Conservation (phyloP, 2,888 invertebrate genomes). For the Eulithis testata region DNA sequence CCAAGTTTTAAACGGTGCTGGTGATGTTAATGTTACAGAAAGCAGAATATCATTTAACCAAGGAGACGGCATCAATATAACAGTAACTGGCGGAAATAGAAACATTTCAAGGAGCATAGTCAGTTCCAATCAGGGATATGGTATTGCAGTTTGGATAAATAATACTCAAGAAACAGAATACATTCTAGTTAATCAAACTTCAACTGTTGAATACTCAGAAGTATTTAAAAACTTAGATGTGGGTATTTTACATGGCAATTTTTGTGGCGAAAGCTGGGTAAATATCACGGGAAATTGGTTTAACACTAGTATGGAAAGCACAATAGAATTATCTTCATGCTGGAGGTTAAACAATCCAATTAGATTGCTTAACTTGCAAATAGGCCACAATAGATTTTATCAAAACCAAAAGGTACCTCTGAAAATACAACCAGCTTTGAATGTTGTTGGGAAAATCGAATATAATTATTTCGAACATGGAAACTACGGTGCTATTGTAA, state of each 20-base stretch:
- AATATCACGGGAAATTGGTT: conserved; percentile 97
- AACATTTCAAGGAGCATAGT: conserved; percentile 95
- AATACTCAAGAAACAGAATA: conserved; percentile 92
- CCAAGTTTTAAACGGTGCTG: conserved; percentile 95
- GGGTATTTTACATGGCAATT: conserved; percentile 97
- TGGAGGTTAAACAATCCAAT: conserved; percentile 86
- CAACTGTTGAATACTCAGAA: conserved; percentile 93
- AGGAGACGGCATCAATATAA: conserved; percentile 98
- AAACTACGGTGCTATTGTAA: conserved; percentile 91
- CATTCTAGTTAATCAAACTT: conserved; percentile 92
- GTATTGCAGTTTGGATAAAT: conserved; percentile 95
- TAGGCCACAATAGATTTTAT: conserved; percentile 94
- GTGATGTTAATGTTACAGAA: conserved; percentile 96
- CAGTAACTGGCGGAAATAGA: conserved; percentile 96
- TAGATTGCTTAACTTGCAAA: conserved; percentile 87
- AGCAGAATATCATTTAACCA: conserved; percentile 95
- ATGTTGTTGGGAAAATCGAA: conserved; percentile 90
- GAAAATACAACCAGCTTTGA: conserved; percentile 92
- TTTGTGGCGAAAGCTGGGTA: conserved; percentile 92
- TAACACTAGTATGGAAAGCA: conserved; percentile 90
- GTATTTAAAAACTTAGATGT: conserved; percentile 94
- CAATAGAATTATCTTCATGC: conserved; percentile 93
- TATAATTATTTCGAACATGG: conserved; percentile 95
- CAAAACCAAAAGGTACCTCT: conserved; percentile 90
- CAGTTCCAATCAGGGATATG: conserved; percentile 94